Evolutionary conservation across 1,140 invertebrate genomes (phyloP), one percentile per base, ranked within the genome.

Genomic region (Polypedilum vanderplanki): DNA sequence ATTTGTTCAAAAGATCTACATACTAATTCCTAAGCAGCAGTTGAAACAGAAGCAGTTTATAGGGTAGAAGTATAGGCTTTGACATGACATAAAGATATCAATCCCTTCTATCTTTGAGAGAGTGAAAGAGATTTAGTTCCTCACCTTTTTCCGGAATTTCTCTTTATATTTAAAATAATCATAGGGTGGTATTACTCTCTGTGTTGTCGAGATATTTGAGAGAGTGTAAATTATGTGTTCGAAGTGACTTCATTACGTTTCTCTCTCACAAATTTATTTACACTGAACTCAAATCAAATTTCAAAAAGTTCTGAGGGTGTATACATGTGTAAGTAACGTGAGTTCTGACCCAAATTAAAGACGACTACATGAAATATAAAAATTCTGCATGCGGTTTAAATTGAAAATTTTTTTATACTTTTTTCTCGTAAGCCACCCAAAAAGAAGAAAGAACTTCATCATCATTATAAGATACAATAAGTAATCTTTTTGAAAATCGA

Each of bases 251-350:
- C 46, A 57, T 57, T 57, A 57, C 12, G 3, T 57, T 57, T 57
- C 46, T 33, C 24, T 3, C 24, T 33, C 24, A 3, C 5, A 33
- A 57, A 57, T 57, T 57, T 57, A n/a, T 57, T 57, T 57, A 12
- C 46, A 57, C n/a, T n/a, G 46, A 57, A 57, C 46, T 57, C 46
- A 57, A 57, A 57, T 57, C 46, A 57, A 57, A 57, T 57, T 57
- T 57, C 46, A 57, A 57, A 57, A 4, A 33, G 24, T 5, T 12
- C 12, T 4, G 46, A 15, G 46, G 46, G 3, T 57, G n/a, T 15
- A 1, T 33, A 41, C 41, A 57, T 57, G 46, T 57, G 46, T 12
- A 12, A 8, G n/a, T 57, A n/a, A 57, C 46, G 24, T 57, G 9
- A 1, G 4, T n/a, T 57, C 46, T 57, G 46, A 57, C 46, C 46